Base-by-base conservation (phyloP, 2,888 invertebrate genomes). In the Papilio gigon region DNA sequence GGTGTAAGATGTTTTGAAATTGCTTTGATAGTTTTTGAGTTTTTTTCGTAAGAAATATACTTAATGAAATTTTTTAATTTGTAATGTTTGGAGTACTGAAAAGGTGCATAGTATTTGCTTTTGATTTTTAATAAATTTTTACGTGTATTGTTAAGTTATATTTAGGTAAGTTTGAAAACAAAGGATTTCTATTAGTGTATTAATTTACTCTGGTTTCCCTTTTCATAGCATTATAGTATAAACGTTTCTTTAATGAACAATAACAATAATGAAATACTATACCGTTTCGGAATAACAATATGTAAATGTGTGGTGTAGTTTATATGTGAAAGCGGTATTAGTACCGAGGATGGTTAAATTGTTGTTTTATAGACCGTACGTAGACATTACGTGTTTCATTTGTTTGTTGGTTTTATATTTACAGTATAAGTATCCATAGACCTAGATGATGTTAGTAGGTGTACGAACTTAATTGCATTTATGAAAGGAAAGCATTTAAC, bases 281-380 rank as follows among this genome's bases (percentile, higher is more conserved):
- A 53, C 50, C 50, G 50, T 53, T 50, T 50, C 22, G 12, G 50
- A 53, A 53, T 53, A 53, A 53, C 50, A 53, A 53, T 27, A 53
- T 25, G 27, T 27, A 53, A 27, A 25, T 14, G 25, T 14, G 27
- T 25, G 50, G 50, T 53, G 8, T n/a, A 27, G 2, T 27, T 53
- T 53, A 53, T 14, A 27, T n/a, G 50, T 14, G 27, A n/a, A n/a
- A 53, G 50, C 50, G 50, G 9, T 35, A 35, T 35, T 35, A 35
- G 9, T 35, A 35, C 8, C 33, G 8, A 35, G 6, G 33, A 35
- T 8, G n/a, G n/a, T n/a, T 11, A 35, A 9, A 11, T 35, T 35
- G 33, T 35, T 8, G 2, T 35, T 35, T 35, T 35, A 6, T 35
- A 11, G 33, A 35, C 0, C 6, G 8, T 8, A 35, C n/a, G n/a